Evolutionary conservation across 2,888 invertebrate genomes (phyloP), one percentile per base, ranked within the genome.

Genomic region (Epistrophella euchroma): DNA sequence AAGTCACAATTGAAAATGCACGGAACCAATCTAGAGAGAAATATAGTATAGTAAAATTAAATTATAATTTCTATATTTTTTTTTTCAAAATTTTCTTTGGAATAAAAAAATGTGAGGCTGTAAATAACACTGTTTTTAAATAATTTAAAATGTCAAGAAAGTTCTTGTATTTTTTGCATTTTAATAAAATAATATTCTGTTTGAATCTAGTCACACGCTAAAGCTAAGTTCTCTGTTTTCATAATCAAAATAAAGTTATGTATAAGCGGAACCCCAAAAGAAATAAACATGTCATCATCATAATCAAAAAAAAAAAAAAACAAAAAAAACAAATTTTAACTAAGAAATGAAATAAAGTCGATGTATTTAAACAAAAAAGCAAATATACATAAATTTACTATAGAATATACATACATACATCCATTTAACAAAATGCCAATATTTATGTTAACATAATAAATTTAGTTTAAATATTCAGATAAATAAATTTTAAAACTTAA

Each of bases 21-120:
- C 60, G 72, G 85, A 85, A 85, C 80, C 85, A 85, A 80, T 85
- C 80, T 76, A 85, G 55, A 74, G 50, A n/a, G 58, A 64, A 50
- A 66, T n/a, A 32, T n/a, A 19, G 37, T 47, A 40, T 45, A 32
- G 32, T 28, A 28, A 28, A 25, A n/a, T 25, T 22, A 64, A 73
- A 79, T 60, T 13, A 19, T 55, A 62, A 32, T 47, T 40, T n/a
- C n/a, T 25, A 4, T 9, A 58, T 35, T 35, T 58, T n/a, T 6
- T 13, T 58, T 32, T 37, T 17, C 13, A 22, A 37, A 37, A 19
- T 22, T 32, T 32, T 4, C 17, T n/a, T 43, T 22, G 15, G 5
- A 62, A 43, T 25, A 9, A 17, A 56, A 35, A 32, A 32, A 13
- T 66, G 50, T 72, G 77, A 77, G 73, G 73, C 77, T 47, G 73